Base-by-base conservation (phyloP, 1,140 invertebrate genomes). In the Artemia franciscana region DNA sequence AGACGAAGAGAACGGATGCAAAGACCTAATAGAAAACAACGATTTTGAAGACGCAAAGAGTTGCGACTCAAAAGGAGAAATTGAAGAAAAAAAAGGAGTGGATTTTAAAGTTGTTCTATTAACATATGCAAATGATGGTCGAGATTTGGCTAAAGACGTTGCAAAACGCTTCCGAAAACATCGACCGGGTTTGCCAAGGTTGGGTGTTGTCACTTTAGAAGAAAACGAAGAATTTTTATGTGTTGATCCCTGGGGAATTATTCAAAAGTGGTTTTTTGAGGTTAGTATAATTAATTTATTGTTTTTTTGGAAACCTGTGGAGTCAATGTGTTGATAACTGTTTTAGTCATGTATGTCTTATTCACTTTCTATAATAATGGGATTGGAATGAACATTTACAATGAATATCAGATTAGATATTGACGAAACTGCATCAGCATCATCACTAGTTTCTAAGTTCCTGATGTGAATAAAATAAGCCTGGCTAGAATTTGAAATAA, bases 191-290 rank as follows among this genome's bases (percentile, higher is more conserved):
- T 51, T 51, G 21, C 12, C 12, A 51, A 26, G 26, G 26, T 2
- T 60, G 25, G 27, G 27, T 9, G 60, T 60, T 60, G 9, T 60
- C 9, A 24, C 27, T 7, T 25, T 60, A 18, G 60, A 28, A 60
- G 18, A 27, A n/a, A 60, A 60, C 26, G 27, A 26, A 27, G 25
- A 60, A 21, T 28, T 26, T 18, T 26, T 60, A 21, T 12, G 24
- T 28, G 60, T 26, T 2, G 60, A 60, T 27, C 60, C 60, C 24
- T 60, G 60, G 60, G 24, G 24, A n/a, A 21, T 60, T 1, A 21
- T 60, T 9, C 18, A 26, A 9, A 5, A 21, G 9, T 60, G 60
- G n/a, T 60, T 60, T 27, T 12, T 18, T 26, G n/a, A 24, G 2
- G 60, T 60, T 24, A 60, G 60, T 3, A 2, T 26, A 60, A n/a